phyloP scores from a whole-genome alignment of 2,888 invertebrate species.

The Volucella inflata region DNA sequence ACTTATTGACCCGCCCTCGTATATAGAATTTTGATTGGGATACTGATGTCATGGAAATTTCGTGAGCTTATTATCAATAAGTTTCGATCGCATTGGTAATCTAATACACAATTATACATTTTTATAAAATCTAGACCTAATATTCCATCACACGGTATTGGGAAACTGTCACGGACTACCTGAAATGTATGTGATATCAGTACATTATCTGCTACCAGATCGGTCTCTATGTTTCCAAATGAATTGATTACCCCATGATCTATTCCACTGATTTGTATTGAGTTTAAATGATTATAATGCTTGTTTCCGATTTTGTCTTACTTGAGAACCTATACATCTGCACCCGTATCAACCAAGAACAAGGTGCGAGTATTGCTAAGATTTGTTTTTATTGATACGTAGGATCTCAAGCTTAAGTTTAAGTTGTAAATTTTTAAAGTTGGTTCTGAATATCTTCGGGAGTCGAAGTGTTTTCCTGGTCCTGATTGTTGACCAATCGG shows the following conservation, averaged over 20 bases:
- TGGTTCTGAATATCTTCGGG: neutral
- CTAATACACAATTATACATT: neutral
- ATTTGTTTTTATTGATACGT: constrained; percentile 11
- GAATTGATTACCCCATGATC: neutral
- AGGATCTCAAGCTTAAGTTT: constrained; percentile 43
- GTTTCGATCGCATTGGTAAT: constrained; percentile 1
- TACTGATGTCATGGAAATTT: too few species aligned
- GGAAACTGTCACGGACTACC: constrained; percentile 16
- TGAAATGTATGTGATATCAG: constrained; percentile 18
- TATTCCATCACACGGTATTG: constrained; percentile 18
- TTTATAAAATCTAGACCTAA: constrained; percentile 20
- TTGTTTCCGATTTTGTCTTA: too few species aligned
- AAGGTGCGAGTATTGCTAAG: too few species aligned
- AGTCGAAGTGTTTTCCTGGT: too few species aligned
- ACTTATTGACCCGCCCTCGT: too few species aligned
- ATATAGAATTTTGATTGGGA: too few species aligned
- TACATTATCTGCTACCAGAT: constrained; percentile 4
- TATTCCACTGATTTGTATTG: too few species aligned
- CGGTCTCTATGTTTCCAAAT: neutral
- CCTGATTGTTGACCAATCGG: too few species aligned
- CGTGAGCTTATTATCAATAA: neutral
- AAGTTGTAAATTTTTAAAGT: constrained; percentile 31
- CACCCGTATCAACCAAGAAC: too few species aligned
- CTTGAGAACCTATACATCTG: too few species aligned
- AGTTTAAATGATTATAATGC: too few species aligned